These are phyloP conservation scores for Eilema caniola DNA, from an alignment of 2,888 invertebrate genomes.

Conservation along the genomic window DNA sequence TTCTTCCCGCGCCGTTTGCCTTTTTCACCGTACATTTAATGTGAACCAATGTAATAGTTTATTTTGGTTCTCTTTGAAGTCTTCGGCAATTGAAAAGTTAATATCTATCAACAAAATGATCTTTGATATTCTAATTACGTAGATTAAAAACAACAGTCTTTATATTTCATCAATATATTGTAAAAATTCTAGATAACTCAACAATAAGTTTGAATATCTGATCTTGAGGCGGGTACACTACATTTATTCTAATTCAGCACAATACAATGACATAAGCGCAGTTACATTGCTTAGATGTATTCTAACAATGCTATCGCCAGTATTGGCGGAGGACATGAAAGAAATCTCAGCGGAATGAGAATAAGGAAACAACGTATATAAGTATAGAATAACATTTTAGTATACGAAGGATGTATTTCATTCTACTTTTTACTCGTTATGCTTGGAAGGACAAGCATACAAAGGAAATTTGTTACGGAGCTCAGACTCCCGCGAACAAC, in stretches of 20 bases:
- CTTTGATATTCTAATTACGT: conserved; percentile 20
- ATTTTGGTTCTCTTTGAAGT: conserved; percentile 57
- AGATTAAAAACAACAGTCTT: conserved; percentile 14
- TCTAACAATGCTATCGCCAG: conserved; percentile 6
- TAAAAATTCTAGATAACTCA: not conserved
- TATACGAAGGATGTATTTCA: conserved; percentile 30
- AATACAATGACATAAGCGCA: not conserved
- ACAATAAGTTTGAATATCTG: not conserved
- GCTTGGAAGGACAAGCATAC: conserved; percentile 52
- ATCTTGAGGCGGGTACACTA: not conserved
- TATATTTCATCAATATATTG: not conserved
- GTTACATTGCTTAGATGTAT: conserved; percentile 5
- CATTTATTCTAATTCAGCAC: not conserved
- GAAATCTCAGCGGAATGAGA: conserved; percentile 36
- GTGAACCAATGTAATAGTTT: conserved; percentile 75
- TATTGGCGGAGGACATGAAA: conserved; percentile 28
- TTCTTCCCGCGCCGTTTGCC: conserved; percentile 81
- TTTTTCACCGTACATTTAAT: conserved; percentile 82
- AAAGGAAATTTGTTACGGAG: conserved; percentile 41
- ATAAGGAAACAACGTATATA: conserved; percentile 42
- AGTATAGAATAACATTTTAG: not conserved
- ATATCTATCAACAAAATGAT: conserved; percentile 11
- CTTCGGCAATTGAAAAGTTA: conserved; percentile 42
- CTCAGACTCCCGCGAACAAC: conserved; percentile 37
- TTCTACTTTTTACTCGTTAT: conserved; percentile 55